These are phyloP conservation scores for Myiozetetes cayanensis DNA, from an alignment of 2,113 vertebrate species.

Conservation along the genomic window DNA sequence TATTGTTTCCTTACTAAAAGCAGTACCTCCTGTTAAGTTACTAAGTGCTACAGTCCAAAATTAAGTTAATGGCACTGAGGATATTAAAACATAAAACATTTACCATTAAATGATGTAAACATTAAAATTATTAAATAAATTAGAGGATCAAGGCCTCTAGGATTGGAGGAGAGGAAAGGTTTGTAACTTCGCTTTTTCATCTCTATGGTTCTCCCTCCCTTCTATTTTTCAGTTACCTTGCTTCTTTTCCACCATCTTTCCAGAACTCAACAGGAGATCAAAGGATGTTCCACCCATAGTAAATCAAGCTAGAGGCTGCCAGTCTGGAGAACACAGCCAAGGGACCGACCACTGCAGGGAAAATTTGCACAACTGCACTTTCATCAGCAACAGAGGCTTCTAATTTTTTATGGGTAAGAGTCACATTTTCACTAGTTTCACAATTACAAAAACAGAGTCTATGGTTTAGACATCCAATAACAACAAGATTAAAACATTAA, in stretches of 20 bases:
- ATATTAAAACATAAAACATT: background rate
- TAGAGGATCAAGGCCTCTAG: background rate
- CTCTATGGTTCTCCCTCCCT: slow-evolving; percentile 23
- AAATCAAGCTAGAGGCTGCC: slow-evolving; percentile 50
- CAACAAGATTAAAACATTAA: background rate
- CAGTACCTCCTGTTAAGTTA: background rate
- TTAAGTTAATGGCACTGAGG: background rate
- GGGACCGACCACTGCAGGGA: background rate
- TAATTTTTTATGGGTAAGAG: background rate
- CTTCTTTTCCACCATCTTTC: slow-evolving; percentile 53
- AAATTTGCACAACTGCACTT: background rate
- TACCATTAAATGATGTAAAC: background rate
- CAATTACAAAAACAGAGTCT: background rate
- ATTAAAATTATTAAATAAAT: background rate
- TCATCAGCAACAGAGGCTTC: background rate
- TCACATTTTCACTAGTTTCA: background rate
- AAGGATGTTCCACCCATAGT: slow-evolving; percentile 47
- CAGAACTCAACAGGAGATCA: slow-evolving; percentile 63
- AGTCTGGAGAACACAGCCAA: slow-evolving; percentile 22
- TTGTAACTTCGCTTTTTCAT: slow-evolving; percentile 49
- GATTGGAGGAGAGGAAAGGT: background rate
- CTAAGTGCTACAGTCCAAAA: background rate
- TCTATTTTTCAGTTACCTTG: slow-evolving; percentile 38
- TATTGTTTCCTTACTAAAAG: background rate
- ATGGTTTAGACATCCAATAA: background rate